Base-by-base conservation (phyloP, 2,888 invertebrate species). In the Yponomeuta sedellus region DNA sequence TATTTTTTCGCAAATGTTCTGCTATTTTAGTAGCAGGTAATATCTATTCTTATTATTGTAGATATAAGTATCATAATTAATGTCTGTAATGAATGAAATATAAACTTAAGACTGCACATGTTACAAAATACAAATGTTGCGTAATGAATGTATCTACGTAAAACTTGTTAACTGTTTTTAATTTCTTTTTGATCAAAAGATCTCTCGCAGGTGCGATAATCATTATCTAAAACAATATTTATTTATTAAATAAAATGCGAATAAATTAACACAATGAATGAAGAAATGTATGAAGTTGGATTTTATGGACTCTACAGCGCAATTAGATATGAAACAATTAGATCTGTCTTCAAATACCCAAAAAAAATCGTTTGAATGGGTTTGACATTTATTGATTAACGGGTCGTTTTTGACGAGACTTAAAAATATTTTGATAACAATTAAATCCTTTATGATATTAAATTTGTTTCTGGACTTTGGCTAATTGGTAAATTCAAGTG, bases 31-130 rank as follows among this genome's bases (percentile, higher is more conserved):
- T 52, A 52, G 44, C 16, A 16, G 12, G 16, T 52, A 52, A 52
- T 52, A 16, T 52, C 16, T 16, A 52, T 52, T 61, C 61, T 61
- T 61, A 61, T 61, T 61, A 61, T 44, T 44, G 20, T 63, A 63
- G 63, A 22, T 44, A 16, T 63, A 63, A 63, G 63, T 63, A 63
- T 63, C 40, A 40, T 63, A 44, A 63, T 63, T 63, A 19, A 63
- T 40, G 39, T 52, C 44, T 63, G 22, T 63, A 63, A 44, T n/a
- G 34, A 63, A 63, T 44, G 44, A 44, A 63, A 39, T 63, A 22
- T 44, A 34, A 40, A 63, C 19, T 52, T 52, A 63, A 63, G 63
- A 63, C 63, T 63, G 63, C 63, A 63, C 44, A 44, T 63, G 40
- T 44, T 63, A 63, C 63, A 44, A 63, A 63, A n/a, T 19, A 39